These are phyloP conservation scores for Corbicula japonica DNA, from an alignment of 2,888 invertebrate species.

Conservation along the genomic window DNA sequence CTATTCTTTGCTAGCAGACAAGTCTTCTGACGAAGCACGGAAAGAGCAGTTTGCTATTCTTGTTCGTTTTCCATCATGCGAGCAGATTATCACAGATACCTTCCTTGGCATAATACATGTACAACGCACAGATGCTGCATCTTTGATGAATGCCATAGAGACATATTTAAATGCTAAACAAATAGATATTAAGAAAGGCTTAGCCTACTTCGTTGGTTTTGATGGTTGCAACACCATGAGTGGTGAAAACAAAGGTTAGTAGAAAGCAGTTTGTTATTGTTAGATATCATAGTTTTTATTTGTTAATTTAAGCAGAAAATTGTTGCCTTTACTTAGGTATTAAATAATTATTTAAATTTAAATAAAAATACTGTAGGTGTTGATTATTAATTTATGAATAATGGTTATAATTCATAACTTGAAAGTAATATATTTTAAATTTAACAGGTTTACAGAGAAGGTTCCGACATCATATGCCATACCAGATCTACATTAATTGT, in stretches of 20 bases:
- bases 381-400: not conserved
- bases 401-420: not conserved
- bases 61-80: slow-evolving; percentile 9
- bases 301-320: not conserved
- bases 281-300: not conserved
- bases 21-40: slow-evolving; percentile 45
- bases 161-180: slow-evolving; percentile 32
- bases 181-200: slow-evolving; percentile 41
- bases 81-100: slow-evolving; percentile 12
- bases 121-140: slow-evolving; percentile 36
- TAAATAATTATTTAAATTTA: not conserved
- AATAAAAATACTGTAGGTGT: not conserved
- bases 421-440: not conserved
- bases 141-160: slow-evolving; percentile 34
- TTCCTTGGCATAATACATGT: slow-evolving; percentile 42
- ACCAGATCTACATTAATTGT: slow-evolving; percentile 35
- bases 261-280: not conserved
- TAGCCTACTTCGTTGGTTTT: slow-evolving; percentile 45
- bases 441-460: slow-evolving; percentile 38
- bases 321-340: not conserved
- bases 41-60: slow-evolving; percentile 52
- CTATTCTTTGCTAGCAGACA: slow-evolving; percentile 30
- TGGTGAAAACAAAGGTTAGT: slow-evolving; percentile 43
- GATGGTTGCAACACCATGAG: slow-evolving; percentile 53
- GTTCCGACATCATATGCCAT: slow-evolving; percentile 31